Base-by-base conservation (phyloP, 2,113 vertebrate species). In the Steatornis caripensis region DNA sequence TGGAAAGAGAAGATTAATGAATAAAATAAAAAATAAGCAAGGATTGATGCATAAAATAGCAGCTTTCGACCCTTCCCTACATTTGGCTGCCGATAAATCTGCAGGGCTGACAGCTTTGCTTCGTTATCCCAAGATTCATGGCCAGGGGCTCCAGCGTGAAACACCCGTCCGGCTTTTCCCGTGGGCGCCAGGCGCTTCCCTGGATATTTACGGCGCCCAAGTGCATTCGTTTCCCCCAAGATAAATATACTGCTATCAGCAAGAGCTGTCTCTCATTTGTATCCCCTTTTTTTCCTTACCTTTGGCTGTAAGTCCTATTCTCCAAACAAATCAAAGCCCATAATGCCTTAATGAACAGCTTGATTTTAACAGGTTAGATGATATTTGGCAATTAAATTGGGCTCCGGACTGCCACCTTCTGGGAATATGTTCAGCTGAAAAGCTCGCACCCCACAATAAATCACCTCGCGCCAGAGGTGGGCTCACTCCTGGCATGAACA, bases 371-470 rank as follows among this genome's bases (percentile, higher is more conserved):
- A 88, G 87, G 83, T 96, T 54, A 12, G 84, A 84, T 93, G 85
- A 84, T 87, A 77, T 93, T 94, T 81, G 72, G 90, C 95, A 88
- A 96, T 97, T 96, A 90, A 95, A 61, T 11, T 3, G 85, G 84
- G 91, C 96, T 97, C 95, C 15, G 78, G 53, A 22, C 96, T 97
- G 97, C 98, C 98, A 97, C 96, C 98, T 98, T 96, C 97, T 97
- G 98, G 97, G 93, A 57, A 27, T 55, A 71, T 13, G 11, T 27
- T 84, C 14, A 34, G 39, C 89, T 61, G 2, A 91, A 48, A 90
- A 76, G 12, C 87, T 93, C 10, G 1, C 46, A 48, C 66, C 81
- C 81, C 18, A 0, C 84, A 36, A 36, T 17, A 74, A 90, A 69
- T 39, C 0, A 0, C 89, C 22, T 5, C 12, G 10, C 13, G 53